Conservation (phyloP, 2,888 invertebrate genomes). For the Hipparchia semele region DNA sequence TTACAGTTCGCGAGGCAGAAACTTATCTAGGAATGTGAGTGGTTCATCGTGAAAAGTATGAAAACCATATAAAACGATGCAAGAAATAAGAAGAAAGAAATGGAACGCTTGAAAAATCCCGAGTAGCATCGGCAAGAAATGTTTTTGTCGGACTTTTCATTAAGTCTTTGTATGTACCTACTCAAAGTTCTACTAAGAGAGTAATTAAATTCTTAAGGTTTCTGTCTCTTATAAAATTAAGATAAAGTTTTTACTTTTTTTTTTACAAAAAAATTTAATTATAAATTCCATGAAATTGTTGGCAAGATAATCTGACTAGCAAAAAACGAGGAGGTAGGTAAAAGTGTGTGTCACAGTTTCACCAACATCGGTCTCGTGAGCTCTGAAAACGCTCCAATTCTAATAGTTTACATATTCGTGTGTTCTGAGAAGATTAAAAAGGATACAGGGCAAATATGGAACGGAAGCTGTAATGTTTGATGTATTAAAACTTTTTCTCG, state of each 20-base stretch:
- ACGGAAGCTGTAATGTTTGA: slow-evolving; percentile 33
- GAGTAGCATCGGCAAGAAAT: too few species aligned
- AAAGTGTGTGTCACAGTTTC: slow-evolving; percentile 38
- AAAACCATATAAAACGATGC: too few species aligned
- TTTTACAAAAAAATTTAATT: slow-evolving; percentile 46
- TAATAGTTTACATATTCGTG: slow-evolving; percentile 27
- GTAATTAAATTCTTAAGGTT: too few species aligned
- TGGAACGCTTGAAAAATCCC: too few species aligned
- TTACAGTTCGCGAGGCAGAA: too few species aligned
- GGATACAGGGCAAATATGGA: slow-evolving; percentile 33
- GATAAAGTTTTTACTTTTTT: too few species aligned
- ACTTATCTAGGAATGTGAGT: too few species aligned
- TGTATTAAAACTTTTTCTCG: slow-evolving; percentile 24
- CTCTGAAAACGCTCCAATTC: slow-evolving; percentile 28
- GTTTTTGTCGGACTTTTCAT: not conserved
- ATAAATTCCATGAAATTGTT: slow-evolving; percentile 44
- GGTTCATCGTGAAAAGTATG: not conserved
- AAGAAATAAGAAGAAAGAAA: too few species aligned
- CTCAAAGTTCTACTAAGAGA: not conserved
- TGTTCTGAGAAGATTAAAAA: slow-evolving; percentile 30
- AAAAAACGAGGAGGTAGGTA: slow-evolving; percentile 44
- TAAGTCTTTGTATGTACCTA: not conserved
- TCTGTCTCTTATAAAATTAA: too few species aligned
- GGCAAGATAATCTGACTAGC: slow-evolving; percentile 41
- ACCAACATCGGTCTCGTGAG: slow-evolving; percentile 26